Conservation (phyloP, 2,888 invertebrate species). For the Anagyrus pseudococci region DNA sequence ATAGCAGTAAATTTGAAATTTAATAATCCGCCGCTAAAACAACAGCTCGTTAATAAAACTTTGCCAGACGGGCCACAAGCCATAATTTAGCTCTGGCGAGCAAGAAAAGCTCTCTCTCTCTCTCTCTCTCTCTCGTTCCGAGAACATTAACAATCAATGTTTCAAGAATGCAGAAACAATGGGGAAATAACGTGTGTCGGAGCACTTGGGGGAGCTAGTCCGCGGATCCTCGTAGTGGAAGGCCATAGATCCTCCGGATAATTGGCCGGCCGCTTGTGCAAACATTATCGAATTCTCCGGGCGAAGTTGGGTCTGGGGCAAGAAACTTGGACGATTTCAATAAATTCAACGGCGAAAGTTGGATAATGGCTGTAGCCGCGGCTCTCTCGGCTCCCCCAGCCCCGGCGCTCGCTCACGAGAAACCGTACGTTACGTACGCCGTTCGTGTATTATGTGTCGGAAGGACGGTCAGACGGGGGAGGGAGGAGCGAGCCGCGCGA, state of each 20-base stretch:
- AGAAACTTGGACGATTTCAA: constrained; percentile 26
- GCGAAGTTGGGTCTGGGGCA: background rate
- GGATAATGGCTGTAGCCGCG: too few relatives aligned
- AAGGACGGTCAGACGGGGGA: background rate
- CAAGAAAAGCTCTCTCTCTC: constrained; percentile 13
- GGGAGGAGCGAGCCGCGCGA: background rate
- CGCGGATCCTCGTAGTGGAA: too few relatives aligned
- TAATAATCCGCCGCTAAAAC: too few relatives aligned
- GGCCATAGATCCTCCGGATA: too few relatives aligned
- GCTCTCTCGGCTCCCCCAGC: too few relatives aligned
- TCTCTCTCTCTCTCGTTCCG: too few relatives aligned
- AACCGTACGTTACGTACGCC: background rate
- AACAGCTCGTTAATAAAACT: too few relatives aligned
- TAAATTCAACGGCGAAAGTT: constrained; percentile 18
- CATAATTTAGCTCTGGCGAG: background rate
- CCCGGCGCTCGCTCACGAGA: background rate
- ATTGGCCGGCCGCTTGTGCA: too few relatives aligned
- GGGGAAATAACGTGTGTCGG: constrained; percentile 46
- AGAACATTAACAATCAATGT: too few relatives aligned
- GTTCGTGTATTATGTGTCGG: background rate
- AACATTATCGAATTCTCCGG: background rate
- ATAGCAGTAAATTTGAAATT: too few relatives aligned
- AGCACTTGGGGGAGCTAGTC: constrained; percentile 44
- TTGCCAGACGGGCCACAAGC: background rate
- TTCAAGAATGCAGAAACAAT: constrained; percentile 38